Conservation (phyloP, 2,888 invertebrate species). For the Campopleginae sp. region DNA sequence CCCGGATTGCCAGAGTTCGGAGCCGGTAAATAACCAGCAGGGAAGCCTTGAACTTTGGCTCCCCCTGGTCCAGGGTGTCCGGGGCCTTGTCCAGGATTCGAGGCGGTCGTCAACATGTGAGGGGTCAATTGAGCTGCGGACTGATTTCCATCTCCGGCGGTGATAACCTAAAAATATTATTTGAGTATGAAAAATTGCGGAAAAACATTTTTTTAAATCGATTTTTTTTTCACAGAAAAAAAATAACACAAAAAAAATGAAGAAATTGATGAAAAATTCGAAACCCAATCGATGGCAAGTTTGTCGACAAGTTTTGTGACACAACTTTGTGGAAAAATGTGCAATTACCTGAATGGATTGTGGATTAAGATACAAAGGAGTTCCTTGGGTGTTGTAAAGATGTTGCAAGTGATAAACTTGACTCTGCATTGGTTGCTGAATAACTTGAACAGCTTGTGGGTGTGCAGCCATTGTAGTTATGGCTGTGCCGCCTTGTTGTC, state of each 20-base stretch:
- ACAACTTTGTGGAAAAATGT: neutral
- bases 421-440: constrained; percentile 92
- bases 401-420: constrained; percentile 90
- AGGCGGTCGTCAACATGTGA: constrained; percentile 91
- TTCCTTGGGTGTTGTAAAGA: constrained; percentile 92
- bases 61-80: constrained; percentile 80
- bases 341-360: constrained; percentile 88
- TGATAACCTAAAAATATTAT: constrained; percentile 88
- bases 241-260: neutral
- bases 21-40: constrained; percentile 91
- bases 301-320: neutral
- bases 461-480: constrained; percentile 92
- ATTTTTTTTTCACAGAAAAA: neutral
- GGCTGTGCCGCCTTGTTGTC: constrained; percentile 85
- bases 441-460: constrained; percentile 91
- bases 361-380: constrained; percentile 91
- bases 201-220: neutral
- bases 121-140: constrained; percentile 90
- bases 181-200: constrained; percentile 18
- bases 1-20: constrained; percentile 90
- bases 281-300: neutral
- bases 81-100: constrained; percentile 80
- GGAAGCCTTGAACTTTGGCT: constrained; percentile 85
- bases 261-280: neutral
- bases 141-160: constrained; percentile 93